Evolutionary conservation across 2,113 vertebrate species (phyloP), one percentile per base, ranked within the genome.

Genomic region (Neotoma lepida): DNA sequence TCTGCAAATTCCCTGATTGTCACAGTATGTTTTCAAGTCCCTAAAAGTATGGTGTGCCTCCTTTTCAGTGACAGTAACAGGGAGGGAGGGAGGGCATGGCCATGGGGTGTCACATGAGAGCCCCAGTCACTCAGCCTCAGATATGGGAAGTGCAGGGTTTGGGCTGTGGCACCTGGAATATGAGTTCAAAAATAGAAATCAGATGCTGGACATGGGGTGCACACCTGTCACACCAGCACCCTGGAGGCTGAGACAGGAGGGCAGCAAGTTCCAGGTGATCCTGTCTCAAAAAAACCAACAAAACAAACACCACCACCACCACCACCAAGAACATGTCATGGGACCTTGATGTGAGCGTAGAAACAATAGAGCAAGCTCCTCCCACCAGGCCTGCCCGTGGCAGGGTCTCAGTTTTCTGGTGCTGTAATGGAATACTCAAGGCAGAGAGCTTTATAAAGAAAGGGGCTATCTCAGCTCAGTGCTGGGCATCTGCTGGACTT

Each of bases 51-150:
- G 20, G 39, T 51, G 10, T 4, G 1, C 49, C n/a, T 81, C 30
- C 46, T 41, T 3, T 71, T 28, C 4, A 20, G 33, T n/a, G 63
- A 71, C 74, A 77, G 82, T 46, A 64, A 70, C 7, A 71, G n/a
- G 6, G 14, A 30, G 6, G 8, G 44, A 39, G 4, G 1, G 28
- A 35, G 30, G 17, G 2, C 28, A 41, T 5, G 10, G 41, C 33
- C 33, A 1, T 35, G 18, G 6, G 54, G 39, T 12, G 20, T 0
- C 33, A 1, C 26, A 1, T 73, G n/a, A n/a, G 35, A 28, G 22
- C 22, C 44, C 56, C 33, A 18, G 39, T 49, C 18, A 41, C 28
- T 61, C 74, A 41, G 17, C 35, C 39, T 74, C 58, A 10, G 12
- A 41, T 86, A 39, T 70, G 49, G 22, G 28, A 71, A 89, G 51